phyloP scores from a whole-genome alignment of 2,797 vertebrate species.

The Danio jaintianensis region DNA sequence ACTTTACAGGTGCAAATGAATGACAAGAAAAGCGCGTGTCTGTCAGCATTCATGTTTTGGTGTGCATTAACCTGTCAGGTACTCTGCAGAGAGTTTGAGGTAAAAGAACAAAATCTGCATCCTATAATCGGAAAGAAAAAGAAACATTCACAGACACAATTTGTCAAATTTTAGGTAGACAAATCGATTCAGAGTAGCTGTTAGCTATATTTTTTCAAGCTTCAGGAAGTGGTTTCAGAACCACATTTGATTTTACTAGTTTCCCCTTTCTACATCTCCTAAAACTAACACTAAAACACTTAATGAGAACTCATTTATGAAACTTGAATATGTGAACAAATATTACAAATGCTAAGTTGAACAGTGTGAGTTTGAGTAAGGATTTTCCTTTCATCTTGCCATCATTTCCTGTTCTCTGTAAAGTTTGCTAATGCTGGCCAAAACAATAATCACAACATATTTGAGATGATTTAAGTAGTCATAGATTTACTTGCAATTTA shows the following conservation, averaged over 20 bases:
- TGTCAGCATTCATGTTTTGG: background rate
- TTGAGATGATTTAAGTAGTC: no score
- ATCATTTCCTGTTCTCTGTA: background rate
- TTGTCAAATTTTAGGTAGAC: background rate
- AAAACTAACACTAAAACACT: background rate
- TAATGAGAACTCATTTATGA: background rate
- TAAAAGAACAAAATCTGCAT: background rate
- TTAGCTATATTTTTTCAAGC: background rate
- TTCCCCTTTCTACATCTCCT: background rate
- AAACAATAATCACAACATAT: no score
- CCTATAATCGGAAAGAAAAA: slow-evolving; percentile 28
- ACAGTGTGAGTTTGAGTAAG: background rate
- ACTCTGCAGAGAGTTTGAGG: background rate
- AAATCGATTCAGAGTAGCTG: background rate
- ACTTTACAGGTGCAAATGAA: slow-evolving; percentile 7
- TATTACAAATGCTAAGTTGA: background rate
- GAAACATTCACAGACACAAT: background rate
- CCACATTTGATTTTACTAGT: background rate
- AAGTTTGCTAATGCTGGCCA: no score
- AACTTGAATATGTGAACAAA: background rate
- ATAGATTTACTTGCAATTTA: no score
- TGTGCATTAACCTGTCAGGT: slow-evolving; percentile 26
- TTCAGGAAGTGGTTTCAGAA: slow-evolving; percentile 2
- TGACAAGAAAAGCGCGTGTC: background rate
- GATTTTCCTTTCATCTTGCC: background rate